Conservation (phyloP, 2,113 vertebrate species). For the Globicephala melas region DNA sequence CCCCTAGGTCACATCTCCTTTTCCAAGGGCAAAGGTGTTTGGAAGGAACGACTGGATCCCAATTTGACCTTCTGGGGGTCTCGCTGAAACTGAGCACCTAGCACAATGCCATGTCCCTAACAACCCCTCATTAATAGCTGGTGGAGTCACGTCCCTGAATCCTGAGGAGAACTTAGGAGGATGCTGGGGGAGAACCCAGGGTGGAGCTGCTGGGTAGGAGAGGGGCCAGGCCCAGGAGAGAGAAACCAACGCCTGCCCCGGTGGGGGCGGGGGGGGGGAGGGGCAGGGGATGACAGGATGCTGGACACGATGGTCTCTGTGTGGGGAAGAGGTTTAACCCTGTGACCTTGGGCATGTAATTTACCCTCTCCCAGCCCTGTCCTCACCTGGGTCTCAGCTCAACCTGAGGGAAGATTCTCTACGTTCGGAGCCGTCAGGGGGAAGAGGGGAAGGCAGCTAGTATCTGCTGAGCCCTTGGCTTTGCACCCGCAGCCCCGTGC, state of each 20-base stretch:
- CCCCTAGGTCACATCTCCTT: neutral
- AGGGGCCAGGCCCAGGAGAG: neutral
- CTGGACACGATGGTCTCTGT: neutral
- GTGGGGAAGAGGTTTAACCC: neutral
- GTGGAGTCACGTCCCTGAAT: neutral
- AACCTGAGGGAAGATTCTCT: neutral
- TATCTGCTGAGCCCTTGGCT: neutral
- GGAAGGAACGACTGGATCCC: neutral
- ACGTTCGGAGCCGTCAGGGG: neutral
- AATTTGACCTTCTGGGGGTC: neutral
- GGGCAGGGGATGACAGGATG: no score
- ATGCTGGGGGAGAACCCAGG: fast-evolving
- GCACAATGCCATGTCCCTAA: neutral
- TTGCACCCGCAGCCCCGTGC: neutral
- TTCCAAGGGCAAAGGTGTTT: conserved; percentile 39
- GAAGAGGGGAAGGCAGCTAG: neutral
- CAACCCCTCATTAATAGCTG: neutral
- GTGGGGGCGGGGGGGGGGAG: fast-evolving
- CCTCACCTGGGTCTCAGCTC: neutral
- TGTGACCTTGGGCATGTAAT: neutral
- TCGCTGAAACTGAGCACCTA: neutral
- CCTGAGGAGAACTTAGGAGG: neutral
- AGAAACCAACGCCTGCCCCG: neutral
- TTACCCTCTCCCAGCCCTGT: neutral
- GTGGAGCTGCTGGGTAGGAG: neutral